phyloP scores from a whole-genome alignment of 2,888 invertebrate genomes.

The Eutolmus rufibarbis region DNA sequence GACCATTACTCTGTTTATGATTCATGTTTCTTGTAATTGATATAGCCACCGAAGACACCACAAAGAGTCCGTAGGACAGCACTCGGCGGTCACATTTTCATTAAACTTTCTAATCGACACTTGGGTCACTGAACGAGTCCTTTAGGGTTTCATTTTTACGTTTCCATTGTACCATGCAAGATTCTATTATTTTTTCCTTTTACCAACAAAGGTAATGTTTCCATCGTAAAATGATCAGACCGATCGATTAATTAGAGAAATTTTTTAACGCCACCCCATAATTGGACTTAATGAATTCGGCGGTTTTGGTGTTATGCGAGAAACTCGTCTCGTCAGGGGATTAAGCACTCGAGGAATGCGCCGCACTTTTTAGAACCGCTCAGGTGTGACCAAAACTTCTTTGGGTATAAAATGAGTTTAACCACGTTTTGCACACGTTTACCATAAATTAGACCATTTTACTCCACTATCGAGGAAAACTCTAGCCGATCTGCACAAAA shows the following conservation, averaged over 20 bases:
- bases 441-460: neutral
- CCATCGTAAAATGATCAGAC: neutral
- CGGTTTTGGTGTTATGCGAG: constrained; percentile 1
- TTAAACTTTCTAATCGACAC: neutral
- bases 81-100: neutral
- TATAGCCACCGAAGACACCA: neutral
- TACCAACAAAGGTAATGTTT: neutral
- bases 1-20: constrained; percentile 5
- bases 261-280: constrained; percentile 18
- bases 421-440: neutral
- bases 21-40: constrained; percentile 23
- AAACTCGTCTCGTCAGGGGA: constrained; percentile 2
- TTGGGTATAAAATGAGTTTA: neutral
- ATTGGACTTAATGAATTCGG: neutral
- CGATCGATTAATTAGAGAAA: constrained; percentile 29
- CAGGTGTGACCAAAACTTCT: neutral
- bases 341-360: constrained; percentile 1
- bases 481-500: neutral
- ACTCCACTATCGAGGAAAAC: neutral
- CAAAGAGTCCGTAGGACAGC: neutral
- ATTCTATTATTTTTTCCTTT: neutral
- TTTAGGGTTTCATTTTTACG: neutral
- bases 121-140: neutral
- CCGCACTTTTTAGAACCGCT: neutral
- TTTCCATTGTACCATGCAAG: neutral